Evolutionary conservation across 2,113 vertebrate genomes (phyloP), one percentile per base, ranked within the genome.

Genomic region (Cyanoliseus patagonus): DNA sequence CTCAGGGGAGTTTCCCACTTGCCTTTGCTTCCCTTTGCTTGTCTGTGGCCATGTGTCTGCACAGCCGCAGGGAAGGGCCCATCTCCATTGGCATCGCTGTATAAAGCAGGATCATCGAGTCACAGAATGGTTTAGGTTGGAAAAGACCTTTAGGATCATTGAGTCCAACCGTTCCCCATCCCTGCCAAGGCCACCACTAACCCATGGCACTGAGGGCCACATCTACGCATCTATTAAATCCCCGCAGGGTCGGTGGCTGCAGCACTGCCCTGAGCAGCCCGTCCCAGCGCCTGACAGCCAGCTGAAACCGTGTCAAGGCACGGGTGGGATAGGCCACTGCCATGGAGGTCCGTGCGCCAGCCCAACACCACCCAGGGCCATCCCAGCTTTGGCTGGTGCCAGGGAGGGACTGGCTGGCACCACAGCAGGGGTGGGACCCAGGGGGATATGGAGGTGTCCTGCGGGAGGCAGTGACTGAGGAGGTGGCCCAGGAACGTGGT

Each of bases 291-390:
- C 33, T n/a, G 33, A 59, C 33, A 59, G 6, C 33, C 33, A 42
- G 47, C 61, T 41, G 47, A 69, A 64, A 61, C 0, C 0, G n/a
- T 5, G 11, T 5, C 11, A 47, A 7, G 62, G 11, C 20, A 31
- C 0, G 0, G 6, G 33, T 27, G n/a, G n/a, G 31, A 37, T 28
- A 63, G 33, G 31, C 28, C 1, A 2, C 9, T 52, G n/a, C 14
- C 23, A 23, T 28, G 4, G 44, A 81, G 35, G 6, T 61, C 55
- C 19, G 18, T 18, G 2, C 3, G 4, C 19, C 2, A 4, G 33
- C n/a, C 37, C 86, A 39, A 23, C 35, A 31, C 1, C 0, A 2
- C 74, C 2, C 3, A 16, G 10, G 11, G 51, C 28, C 59, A 41
- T 16, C 2, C 11, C 17, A 30, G 76, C 39, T 47, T 17, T 67